Evolutionary conservation across 30 jellyfish, hydroid and myxozoan genomes (phyloP).

Genomic region (Cassiopea andromeda): DNA sequence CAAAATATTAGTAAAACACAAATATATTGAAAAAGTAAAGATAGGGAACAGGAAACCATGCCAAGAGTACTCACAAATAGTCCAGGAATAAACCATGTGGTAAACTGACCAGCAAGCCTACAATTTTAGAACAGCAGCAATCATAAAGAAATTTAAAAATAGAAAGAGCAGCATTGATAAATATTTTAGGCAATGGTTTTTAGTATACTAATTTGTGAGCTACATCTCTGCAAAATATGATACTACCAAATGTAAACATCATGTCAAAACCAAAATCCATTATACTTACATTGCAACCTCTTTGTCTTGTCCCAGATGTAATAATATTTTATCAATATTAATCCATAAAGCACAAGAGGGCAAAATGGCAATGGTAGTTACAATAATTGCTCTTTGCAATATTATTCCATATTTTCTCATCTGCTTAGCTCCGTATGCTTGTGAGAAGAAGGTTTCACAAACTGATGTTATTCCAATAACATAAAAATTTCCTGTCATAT

Average conservation of each 20-base stretch:
- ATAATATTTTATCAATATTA: constrained; percentile 31
- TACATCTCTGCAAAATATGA: not conserved
- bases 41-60: not conserved
- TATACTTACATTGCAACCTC: constrained; percentile 59
- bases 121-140: not conserved
- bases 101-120: constrained; percentile 51
- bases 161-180: not conserved
- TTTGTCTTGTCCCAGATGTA: constrained; percentile 55
- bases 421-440: constrained; percentile 69
- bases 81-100: constrained; percentile 28
- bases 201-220: not conserved
- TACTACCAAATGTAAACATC: not conserved
- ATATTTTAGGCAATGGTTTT: not conserved
- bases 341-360: constrained; percentile 70
- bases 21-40: not conserved
- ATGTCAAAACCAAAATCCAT: not conserved
- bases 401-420: constrained; percentile 60
- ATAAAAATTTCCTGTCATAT: constrained; percentile 45
- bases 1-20: not conserved
- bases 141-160: not conserved
- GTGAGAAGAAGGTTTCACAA: constrained; percentile 59
- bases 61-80: constrained; percentile 12
- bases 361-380: constrained; percentile 23
- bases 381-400: constrained; percentile 48
- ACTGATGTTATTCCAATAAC: constrained; percentile 52